A percentile compares a stretch with the other conserved stretches of the same genome.
These are phyloP conservation scores for Nanorana parkeri DNA, from an alignment of 2,113 vertebrate species.

Conservation along the genomic window DNA sequence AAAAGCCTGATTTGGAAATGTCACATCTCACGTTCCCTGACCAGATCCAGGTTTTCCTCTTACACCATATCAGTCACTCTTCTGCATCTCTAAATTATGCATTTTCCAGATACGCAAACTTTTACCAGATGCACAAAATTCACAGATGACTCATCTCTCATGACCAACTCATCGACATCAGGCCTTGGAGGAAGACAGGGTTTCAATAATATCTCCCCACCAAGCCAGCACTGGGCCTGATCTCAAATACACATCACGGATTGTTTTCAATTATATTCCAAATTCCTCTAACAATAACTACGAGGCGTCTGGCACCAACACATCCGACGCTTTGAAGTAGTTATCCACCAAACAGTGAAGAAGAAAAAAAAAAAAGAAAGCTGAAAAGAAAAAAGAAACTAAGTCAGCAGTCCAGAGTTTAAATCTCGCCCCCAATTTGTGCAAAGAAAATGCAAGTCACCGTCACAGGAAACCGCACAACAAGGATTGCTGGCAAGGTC, in stretches of 20 bases:
- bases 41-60: background rate
- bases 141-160: constrained; percentile 80
- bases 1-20: background rate
- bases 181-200: constrained; percentile 69
- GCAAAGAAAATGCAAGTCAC: constrained; percentile 11
- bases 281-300: constrained; percentile 77
- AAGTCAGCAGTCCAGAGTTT: constrained; percentile 55
- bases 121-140: constrained; percentile 86
- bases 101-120: constrained; percentile 80
- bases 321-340: constrained; percentile 78
- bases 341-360: constrained; percentile 62
- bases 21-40: background rate
- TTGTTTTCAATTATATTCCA: constrained; percentile 81
- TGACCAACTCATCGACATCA: constrained; percentile 80
- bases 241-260: constrained; percentile 62
- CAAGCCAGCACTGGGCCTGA: constrained; percentile 64
- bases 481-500: constrained; percentile 10
- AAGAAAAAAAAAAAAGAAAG: constrained; percentile 52
- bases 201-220: constrained; percentile 64
- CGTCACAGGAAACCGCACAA: background rate
- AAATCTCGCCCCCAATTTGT: background rate
- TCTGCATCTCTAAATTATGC: constrained; percentile 63
- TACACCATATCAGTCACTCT: background rate
- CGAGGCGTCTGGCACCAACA: constrained; percentile 73
- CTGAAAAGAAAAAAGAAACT: constrained; percentile 36